Conservation (phyloP, 2,113 vertebrate species). For the Equus przewalskii region DNA sequence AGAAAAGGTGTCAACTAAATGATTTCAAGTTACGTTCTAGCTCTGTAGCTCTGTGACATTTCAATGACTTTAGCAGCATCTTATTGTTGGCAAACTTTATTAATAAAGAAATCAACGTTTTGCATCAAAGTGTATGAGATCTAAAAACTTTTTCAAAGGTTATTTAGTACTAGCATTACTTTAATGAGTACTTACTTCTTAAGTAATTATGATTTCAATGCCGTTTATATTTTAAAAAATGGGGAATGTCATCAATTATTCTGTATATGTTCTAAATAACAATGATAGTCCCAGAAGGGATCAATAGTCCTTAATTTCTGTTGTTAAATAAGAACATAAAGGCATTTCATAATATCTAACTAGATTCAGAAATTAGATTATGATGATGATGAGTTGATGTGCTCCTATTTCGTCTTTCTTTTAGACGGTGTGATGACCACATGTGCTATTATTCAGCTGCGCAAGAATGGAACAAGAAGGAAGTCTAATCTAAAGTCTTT, state of each 20-base stretch:
- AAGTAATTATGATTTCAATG: conserved; percentile 50
- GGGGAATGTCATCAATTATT: background rate
- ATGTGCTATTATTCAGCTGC: background rate
- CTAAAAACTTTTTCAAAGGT: conserved; percentile 46
- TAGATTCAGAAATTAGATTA: conserved; percentile 5
- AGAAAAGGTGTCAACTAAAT: conserved; percentile 63
- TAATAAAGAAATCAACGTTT: conserved; percentile 58
- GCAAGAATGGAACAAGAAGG: background rate
- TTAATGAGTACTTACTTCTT: conserved; percentile 60
- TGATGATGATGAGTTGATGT: background rate
- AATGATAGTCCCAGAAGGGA: background rate
- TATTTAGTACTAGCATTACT: conserved; percentile 47
- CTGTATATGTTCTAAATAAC: conserved; percentile 22
- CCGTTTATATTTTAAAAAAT: conserved; percentile 55
- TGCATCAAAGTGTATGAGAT: conserved; percentile 53
- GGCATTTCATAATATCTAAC: background rate
- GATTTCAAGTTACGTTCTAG: conserved; percentile 60
- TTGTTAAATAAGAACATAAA: conserved; percentile 52
- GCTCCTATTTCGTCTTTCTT: background rate
- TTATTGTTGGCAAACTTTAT: conserved; percentile 54
- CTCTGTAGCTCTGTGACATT: conserved; percentile 47
- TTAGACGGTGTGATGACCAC: background rate
- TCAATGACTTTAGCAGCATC: background rate
- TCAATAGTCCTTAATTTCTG: background rate
- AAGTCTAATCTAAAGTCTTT: background rate